Percentiles rank a stretch among this genome's conserved stretches.
Evolutionary conservation across 2,113 vertebrate genomes (phyloP).

Genomic region (Tonatia bakeri): DNA sequence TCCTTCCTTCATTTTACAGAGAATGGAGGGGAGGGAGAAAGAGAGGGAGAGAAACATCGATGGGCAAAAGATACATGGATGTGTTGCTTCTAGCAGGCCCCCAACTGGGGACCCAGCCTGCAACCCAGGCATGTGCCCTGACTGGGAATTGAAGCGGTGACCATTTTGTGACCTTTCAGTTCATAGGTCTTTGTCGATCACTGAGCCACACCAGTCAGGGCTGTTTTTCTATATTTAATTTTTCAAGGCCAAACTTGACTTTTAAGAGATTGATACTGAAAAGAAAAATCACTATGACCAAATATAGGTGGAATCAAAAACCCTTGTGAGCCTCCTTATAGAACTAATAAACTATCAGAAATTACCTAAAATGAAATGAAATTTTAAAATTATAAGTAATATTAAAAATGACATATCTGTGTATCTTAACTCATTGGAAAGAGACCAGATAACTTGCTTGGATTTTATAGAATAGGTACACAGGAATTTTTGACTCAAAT

Average conservation of each 20-base stretch:
- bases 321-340: not conserved
- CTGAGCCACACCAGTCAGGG: too few species aligned
- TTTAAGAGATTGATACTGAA: not conserved
- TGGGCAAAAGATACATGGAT: too few species aligned
- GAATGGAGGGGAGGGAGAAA: too few species aligned
- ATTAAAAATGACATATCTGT: not conserved
- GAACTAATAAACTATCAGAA: not conserved
- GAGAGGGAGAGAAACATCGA: too few species aligned
- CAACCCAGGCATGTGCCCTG: too few species aligned
- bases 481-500: slow-evolving; percentile 8
- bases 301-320: not conserved
- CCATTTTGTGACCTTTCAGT: too few species aligned
- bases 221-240: not conserved
- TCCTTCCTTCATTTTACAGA: too few species aligned
- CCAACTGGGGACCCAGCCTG: too few species aligned
- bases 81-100: too few species aligned
- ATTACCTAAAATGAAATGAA: not conserved
- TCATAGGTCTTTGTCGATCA: too few species aligned
- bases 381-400: not conserved
- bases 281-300: not conserved
- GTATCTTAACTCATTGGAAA: not conserved
- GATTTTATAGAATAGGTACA: not conserved
- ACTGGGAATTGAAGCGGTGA: too few species aligned
- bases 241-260: not conserved
- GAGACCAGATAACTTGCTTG: slow-evolving; percentile 2